A percentile compares a stretch with the other conserved stretches of the same genome.
phyloP scores from a whole-genome alignment of 2,113 vertebrate genomes.

The Heterotilapia buettikoferi region DNA sequence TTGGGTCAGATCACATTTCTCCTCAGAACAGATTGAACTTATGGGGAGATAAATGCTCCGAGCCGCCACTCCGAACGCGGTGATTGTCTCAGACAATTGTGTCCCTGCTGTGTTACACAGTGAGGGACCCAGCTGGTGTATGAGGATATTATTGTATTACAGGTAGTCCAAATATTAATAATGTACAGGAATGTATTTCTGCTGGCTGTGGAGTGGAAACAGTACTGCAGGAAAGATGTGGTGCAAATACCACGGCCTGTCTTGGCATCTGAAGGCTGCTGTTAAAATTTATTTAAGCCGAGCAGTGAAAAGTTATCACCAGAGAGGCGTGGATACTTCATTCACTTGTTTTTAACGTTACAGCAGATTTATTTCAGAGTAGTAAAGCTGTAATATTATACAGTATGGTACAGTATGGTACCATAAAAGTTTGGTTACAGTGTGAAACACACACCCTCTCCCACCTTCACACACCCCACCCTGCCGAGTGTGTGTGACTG shows the following conservation, averaged over 20 bases:
- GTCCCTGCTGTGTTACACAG: not conserved
- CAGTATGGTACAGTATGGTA: not conserved
- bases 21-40: constrained; percentile 51
- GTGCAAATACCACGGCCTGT: not conserved
- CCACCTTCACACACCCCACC: not conserved
- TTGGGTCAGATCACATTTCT: constrained; percentile 61
- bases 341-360: not conserved
- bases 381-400: not conserved
- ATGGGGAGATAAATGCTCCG: constrained; percentile 35
- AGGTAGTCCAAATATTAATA: not conserved
- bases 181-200: constrained; percentile 46
- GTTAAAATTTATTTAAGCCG: not conserved
- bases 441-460: not conserved
- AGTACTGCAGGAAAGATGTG: not conserved
- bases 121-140: constrained; percentile 11
- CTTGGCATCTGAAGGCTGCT: not conserved
- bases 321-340: not conserved
- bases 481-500: not conserved
- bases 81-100: constrained; percentile 32
- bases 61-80: not conserved
- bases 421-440: not conserved
- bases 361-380: not conserved
- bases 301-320: not conserved
- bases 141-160: constrained; percentile 17
- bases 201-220: not conserved